Evolutionary conservation across 1,140 invertebrate genomes (phyloP).

Genomic region (Sesamia nonagrioides): DNA sequence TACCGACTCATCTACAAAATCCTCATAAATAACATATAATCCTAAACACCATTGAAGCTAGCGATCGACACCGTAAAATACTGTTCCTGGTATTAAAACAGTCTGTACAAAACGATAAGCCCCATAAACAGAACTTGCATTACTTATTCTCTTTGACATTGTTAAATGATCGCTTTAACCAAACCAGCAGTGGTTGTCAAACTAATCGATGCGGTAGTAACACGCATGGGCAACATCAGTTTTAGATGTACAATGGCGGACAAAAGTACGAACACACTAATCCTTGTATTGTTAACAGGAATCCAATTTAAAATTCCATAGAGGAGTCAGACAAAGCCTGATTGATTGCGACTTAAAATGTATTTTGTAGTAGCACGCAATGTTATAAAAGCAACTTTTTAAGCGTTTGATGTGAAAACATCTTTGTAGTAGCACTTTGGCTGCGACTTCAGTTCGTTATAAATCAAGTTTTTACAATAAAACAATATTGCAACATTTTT

Average conservation of each 20-base stretch:
- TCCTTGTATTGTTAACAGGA: slow-evolving; percentile 82
- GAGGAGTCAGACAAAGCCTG: slow-evolving; percentile 77
- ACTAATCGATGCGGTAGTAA: slow-evolving; percentile 45
- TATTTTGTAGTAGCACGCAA: slow-evolving; percentile 59
- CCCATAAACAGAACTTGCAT: slow-evolving; percentile 50
- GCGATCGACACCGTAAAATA: slow-evolving; percentile 66
- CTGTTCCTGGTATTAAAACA: slow-evolving; percentile 46
- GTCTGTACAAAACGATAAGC: slow-evolving; percentile 4
- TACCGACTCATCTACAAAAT: slow-evolving; percentile 62
- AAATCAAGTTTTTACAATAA: slow-evolving; percentile 8
- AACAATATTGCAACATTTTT: slow-evolving; percentile 15
- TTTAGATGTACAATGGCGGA: slow-evolving; percentile 61
- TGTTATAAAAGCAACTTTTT: slow-evolving; percentile 40
- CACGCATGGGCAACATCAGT: not conserved
- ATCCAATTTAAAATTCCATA: slow-evolving; percentile 85
- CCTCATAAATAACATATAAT: slow-evolving; percentile 77
- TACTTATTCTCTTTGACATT: slow-evolving; percentile 37
- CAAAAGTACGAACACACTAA: slow-evolving; percentile 74
- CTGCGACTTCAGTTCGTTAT: not conserved
- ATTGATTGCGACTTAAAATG: slow-evolving; percentile 80
- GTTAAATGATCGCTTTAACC: not conserved
- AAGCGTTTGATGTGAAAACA: slow-evolving; percentile 40
- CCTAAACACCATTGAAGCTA: slow-evolving; percentile 66
- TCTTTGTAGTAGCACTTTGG: slow-evolving; percentile 12
- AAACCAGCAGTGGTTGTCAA: slow-evolving; percentile 56